Percentiles rank a stretch among this genome's conserved stretches.
These are phyloP conservation scores for Tenthredo notha DNA, from an alignment of 2,888 invertebrate species.

Conservation along the genomic window DNA sequence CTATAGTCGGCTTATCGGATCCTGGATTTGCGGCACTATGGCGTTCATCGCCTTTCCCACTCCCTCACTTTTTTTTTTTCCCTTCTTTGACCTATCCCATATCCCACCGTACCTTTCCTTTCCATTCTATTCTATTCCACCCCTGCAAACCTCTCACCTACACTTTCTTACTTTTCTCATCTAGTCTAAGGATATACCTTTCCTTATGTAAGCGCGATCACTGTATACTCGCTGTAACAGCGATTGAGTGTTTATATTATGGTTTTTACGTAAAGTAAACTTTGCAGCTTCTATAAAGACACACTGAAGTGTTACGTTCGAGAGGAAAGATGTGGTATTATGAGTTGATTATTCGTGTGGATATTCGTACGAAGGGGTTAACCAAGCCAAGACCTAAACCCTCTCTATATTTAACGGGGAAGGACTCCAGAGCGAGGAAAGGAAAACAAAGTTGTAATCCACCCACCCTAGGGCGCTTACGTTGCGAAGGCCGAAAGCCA, in stretches of 20 bases:
- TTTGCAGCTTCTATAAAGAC: background rate
- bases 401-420: constrained; percentile 35
- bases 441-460: constrained; percentile 70
- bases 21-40: constrained; percentile 66
- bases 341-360: constrained; percentile 49
- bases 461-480: constrained; percentile 65
- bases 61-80: background rate
- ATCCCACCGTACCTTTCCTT: constrained; percentile 36
- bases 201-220: constrained; percentile 4
- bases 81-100: constrained; percentile 49
- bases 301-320: background rate
- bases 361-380: constrained; percentile 42
- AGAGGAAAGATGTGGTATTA: constrained; percentile 29
- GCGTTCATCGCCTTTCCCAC: constrained; percentile 63
- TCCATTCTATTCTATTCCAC: constrained; percentile 51
- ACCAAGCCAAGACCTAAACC: constrained; percentile 42
- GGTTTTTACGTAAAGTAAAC: constrained; percentile 28
- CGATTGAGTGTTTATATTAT: constrained; percentile 35
- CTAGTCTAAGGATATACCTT: constrained; percentile 1
- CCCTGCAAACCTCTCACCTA: constrained; percentile 28
- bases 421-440: constrained; percentile 53
- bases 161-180: constrained; percentile 16
- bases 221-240: background rate
- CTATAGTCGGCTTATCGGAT: constrained; percentile 70
- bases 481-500: constrained; percentile 57